A percentile compares a stretch with the other conserved stretches of the same genome.
Conservation (phyloP, 2,888 invertebrate genomes). For the Liodrosophila aerea region DNA sequence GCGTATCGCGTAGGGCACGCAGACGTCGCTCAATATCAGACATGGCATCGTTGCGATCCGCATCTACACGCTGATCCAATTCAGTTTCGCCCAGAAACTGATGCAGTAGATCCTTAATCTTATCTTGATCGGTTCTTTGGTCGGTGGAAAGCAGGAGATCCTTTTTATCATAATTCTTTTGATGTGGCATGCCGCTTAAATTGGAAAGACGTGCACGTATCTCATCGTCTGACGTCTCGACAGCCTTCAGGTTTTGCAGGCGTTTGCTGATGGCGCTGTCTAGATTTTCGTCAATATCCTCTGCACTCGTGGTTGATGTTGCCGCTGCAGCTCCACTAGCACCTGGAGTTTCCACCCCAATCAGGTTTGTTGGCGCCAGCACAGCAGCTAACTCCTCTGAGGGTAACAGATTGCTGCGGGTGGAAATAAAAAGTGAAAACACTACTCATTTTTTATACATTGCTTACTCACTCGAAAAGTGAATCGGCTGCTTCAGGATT, state of each 20-base stretch:
- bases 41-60: slow-evolving; percentile 82
- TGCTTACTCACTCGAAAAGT: slow-evolving; percentile 49
- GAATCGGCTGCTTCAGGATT: slow-evolving; percentile 46
- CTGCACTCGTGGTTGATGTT: slow-evolving; percentile 27
- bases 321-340: slow-evolving; percentile 11
- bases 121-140: slow-evolving; percentile 87
- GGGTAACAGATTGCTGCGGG: slow-evolving; percentile 62
- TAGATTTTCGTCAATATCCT: slow-evolving; percentile 78
- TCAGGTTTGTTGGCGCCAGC: slow-evolving; percentile 60
- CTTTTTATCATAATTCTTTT: slow-evolving; percentile 79
- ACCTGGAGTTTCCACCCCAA: not conserved
- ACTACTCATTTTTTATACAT: no score
- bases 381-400: slow-evolving; percentile 71
- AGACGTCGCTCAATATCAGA: slow-evolving; percentile 84
- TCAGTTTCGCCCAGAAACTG: slow-evolving; percentile 84
- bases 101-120: slow-evolving; percentile 87
- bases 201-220: slow-evolving; percentile 86
- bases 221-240: slow-evolving; percentile 85
- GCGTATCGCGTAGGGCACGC: slow-evolving; percentile 83
- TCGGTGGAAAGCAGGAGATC: slow-evolving; percentile 83
- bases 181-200: slow-evolving; percentile 86
- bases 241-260: slow-evolving; percentile 87
- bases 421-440: not conserved
- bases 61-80: slow-evolving; percentile 84
- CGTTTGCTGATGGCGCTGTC: slow-evolving; percentile 86